These are phyloP conservation scores for Acrobasis suavella DNA, from an alignment of 2,888 invertebrate genomes.

Conservation along the genomic window DNA sequence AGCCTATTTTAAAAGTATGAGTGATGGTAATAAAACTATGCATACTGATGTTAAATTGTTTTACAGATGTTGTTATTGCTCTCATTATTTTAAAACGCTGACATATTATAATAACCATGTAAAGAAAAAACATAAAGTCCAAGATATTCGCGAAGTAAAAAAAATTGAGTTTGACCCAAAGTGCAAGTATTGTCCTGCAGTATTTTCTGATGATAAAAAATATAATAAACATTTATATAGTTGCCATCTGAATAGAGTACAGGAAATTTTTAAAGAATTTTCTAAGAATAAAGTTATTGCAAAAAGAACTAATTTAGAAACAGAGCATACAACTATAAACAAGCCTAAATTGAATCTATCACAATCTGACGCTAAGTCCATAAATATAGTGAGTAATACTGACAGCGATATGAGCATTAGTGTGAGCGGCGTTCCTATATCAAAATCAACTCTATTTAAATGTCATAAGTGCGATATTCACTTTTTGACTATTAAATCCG, in stretches of 20 bases:
- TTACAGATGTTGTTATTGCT: conserved; percentile 22
- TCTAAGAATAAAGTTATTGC: not conserved
- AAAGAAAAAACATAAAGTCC: conserved; percentile 12
- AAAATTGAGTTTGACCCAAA: conserved; percentile 13
- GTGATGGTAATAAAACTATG: not conserved
- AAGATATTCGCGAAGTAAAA: not conserved
- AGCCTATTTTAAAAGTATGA: not conserved
- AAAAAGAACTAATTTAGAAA: not conserved
- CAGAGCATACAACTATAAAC: not conserved
- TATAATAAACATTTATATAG: conserved; percentile 37
- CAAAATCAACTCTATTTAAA: conserved; percentile 55
- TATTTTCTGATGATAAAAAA: not conserved
- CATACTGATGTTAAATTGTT: not conserved
- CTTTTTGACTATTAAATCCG: conserved; percentile 53
- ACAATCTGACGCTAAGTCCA: not conserved
- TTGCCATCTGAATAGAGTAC: not conserved
- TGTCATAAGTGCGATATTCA: conserved; percentile 59
- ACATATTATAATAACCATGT: conserved; percentile 2
- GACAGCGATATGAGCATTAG: not conserved
- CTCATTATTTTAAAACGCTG: conserved; percentile 10
- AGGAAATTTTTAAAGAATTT: conserved; percentile 9
- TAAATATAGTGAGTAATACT: not conserved
- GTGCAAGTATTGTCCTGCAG: conserved; percentile 17
- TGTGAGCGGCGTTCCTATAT: conserved; percentile 16
- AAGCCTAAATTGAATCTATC: not conserved